phyloP scores from a whole-genome alignment of 2,797 vertebrate genomes.

The Masticophis lateralis region DNA sequence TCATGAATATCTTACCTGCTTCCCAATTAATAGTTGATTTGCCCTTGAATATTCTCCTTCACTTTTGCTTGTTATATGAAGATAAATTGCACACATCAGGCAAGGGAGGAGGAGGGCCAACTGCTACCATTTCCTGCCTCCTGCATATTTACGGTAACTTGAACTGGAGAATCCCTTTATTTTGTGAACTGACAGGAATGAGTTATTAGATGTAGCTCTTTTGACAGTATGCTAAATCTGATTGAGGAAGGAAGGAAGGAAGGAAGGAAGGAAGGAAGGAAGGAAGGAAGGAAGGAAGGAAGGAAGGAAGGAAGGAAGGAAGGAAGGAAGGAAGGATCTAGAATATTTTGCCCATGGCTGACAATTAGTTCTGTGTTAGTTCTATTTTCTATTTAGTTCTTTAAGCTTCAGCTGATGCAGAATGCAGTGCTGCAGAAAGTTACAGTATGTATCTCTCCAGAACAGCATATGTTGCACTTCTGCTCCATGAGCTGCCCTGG shows the following conservation, averaged over 20 bases:
- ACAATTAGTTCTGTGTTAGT: constrained; percentile 17
- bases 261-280: no score
- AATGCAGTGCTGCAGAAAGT: background rate
- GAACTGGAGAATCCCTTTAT: background rate
- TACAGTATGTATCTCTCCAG: background rate
- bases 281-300: background rate
- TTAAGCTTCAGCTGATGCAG: background rate
- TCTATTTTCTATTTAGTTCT: constrained; percentile 3
- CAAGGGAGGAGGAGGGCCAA: background rate
- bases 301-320: no score
- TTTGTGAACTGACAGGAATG: constrained; percentile 18
- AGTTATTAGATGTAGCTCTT: constrained; percentile 1
- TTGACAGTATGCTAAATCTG: constrained; percentile 22
- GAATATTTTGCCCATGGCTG: constrained; percentile 21
- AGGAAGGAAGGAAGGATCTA: background rate
- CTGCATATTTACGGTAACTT: background rate
- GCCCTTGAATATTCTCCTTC: background rate
- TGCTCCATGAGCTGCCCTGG: background rate
- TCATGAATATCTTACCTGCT: no score
- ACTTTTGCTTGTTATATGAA: background rate
- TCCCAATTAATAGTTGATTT: background rate
- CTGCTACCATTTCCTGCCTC: background rate
- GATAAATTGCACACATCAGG: background rate
- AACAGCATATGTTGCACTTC: background rate
- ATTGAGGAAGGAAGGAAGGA: background rate